Evolutionary conservation across 2,797 vertebrate species (phyloP).

Genomic region (Lagodon rhomboides): DNA sequence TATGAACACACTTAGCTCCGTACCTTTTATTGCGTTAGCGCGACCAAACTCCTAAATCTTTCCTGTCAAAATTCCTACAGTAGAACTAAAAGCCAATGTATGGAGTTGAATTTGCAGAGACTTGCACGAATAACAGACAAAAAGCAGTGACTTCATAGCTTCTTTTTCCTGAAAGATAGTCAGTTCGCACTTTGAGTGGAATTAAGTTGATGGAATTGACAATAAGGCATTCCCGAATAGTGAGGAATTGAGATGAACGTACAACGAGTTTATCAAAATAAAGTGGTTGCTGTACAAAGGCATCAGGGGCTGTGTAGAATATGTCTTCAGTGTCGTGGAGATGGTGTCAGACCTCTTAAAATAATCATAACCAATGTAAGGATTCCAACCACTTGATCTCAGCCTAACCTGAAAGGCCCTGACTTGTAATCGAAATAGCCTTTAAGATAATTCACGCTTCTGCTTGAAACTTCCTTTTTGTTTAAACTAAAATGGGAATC

Average conservation of each 20-base stretch:
- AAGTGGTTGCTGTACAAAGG: slow-evolving; percentile 6
- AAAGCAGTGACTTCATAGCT: slow-evolving; percentile 11
- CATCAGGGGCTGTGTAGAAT: slow-evolving; percentile 13
- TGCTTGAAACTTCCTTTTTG: slow-evolving; percentile 12
- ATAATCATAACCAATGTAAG: not conserved
- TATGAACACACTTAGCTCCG: slow-evolving; percentile 3
- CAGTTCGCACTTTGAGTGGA: slow-evolving; percentile 29
- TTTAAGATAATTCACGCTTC: slow-evolving; percentile 14
- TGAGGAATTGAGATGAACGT: slow-evolving; percentile 10
- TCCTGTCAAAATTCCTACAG: slow-evolving; percentile 23
- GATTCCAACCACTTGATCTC: slow-evolving; percentile 10
- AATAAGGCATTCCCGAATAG: slow-evolving; percentile 42
- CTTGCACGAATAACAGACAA: slow-evolving; percentile 36
- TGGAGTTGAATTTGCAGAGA: not conserved
- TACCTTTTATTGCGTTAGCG: not conserved
- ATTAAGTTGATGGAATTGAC: slow-evolving; percentile 30
- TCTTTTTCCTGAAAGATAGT: slow-evolving; percentile 54
- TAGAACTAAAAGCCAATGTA: slow-evolving; percentile 11
- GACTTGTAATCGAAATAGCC: slow-evolving; percentile 19
- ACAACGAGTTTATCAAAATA: slow-evolving; percentile 4
- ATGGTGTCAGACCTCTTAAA: not conserved
- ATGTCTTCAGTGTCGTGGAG: not conserved
- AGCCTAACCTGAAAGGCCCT: not conserved
- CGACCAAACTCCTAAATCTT: slow-evolving; percentile 4
- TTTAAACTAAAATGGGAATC: slow-evolving; percentile 5